phyloP scores from a whole-genome alignment of 2,113 vertebrate genomes.

The Nothobranchius kuhntae region DNA sequence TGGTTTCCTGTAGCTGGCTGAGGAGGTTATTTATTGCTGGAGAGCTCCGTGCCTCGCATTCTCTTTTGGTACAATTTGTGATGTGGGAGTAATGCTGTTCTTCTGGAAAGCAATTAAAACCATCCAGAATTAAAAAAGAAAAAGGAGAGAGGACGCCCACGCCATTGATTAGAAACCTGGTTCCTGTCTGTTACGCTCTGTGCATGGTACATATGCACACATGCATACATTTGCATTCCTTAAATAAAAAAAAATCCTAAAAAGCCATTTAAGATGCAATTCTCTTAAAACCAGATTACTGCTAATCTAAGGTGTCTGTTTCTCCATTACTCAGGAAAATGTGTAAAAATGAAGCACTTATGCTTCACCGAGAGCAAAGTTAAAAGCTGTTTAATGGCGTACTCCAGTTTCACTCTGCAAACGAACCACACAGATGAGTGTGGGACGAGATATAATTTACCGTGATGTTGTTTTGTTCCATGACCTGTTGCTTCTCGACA shows the following conservation, averaged over 20 bases:
- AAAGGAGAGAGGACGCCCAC: neutral
- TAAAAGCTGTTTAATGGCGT: conserved; percentile 59
- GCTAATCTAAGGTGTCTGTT: neutral
- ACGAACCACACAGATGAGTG: conserved; percentile 27
- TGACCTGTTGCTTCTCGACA: conserved; percentile 27
- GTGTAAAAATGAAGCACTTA: conserved; percentile 9
- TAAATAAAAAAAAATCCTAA: neutral
- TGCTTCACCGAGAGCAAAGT: conserved; percentile 18
- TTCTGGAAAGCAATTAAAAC: conserved; percentile 73
- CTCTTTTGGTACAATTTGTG: conserved; percentile 69
- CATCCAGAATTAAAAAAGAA: conserved; percentile 31
- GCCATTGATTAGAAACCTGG: neutral
- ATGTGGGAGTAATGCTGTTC: conserved; percentile 74
- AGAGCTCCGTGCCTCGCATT: conserved; percentile 67
- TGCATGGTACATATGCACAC: neutral
- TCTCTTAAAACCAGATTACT: neutral
- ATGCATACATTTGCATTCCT: neutral
- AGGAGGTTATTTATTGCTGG: conserved; percentile 70
- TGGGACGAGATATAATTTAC: conserved; percentile 18
- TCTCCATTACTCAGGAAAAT: neutral
- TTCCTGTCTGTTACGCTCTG: conserved; percentile 9
- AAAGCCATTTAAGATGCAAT: neutral
- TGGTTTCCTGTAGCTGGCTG: conserved; percentile 59
- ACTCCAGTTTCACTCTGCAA: conserved; percentile 22
- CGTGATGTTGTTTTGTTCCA: conserved; percentile 23